Evolutionary conservation across 2,113 vertebrate genomes (phyloP), one percentile per base, ranked within the genome.

Genomic region (Chamaea fasciata): DNA sequence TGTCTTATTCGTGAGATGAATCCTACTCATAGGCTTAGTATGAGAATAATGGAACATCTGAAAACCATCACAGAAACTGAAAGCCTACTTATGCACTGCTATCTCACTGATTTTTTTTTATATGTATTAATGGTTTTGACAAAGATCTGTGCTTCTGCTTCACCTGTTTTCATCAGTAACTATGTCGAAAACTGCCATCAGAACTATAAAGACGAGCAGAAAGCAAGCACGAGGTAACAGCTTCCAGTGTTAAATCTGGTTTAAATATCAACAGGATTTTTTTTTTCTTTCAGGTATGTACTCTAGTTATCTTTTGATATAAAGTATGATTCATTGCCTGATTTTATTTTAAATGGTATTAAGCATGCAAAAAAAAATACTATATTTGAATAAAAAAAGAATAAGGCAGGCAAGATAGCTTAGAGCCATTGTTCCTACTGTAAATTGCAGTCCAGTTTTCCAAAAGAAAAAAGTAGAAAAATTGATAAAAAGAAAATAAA

Each of bases 71-170:
- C 11, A 62, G 37, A 87, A 74, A 19, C 13, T 69, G 10, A 44
- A 19, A 0, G 0, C 19, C 6, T 64, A 24, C 5, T 76, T 8
- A 20, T 26, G 24, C 21, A 9, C 13, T 19, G 7, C 11, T 57
- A 7, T 13, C 15, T 39, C 37, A 39, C 37, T 39, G 37, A 39
- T 39, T 39, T 39, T 39, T 39, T 39, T 39, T 9, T 39, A 39
- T 39, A 39, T 39, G 10, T 39, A 39, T 39, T 39, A 39, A 39
- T 39, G 5, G 6, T 46, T 83, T 78, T 77, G 7, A 37, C 4
- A 49, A 19, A 44, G 13, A 39, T n/a, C n/a, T 13, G 1, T 77
- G 3, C 17, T 89, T 60, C 41, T 62, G 9, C 8, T 84, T 89
- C 7, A 24, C 13, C 8, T 70, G 5, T 53, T 87, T 91, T 33